Evolutionary conservation across 2,797 vertebrate genomes (phyloP).

Genomic region (Macroramphosus scolopax): DNA sequence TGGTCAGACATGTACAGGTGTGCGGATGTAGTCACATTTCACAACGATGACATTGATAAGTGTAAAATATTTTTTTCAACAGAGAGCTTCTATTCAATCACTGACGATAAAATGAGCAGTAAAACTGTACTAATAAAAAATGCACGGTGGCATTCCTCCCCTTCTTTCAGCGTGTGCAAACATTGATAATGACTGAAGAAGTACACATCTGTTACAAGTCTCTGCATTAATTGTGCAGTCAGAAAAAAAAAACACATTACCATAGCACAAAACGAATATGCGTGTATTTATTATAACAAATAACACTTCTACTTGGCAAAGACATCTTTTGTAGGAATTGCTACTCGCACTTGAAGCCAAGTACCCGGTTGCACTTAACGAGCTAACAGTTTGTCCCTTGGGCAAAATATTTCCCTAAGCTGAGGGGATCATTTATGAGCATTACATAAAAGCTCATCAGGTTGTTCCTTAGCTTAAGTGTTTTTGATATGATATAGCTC

Average conservation of each 20-base stretch:
- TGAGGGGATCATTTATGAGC: too few relatives aligned
- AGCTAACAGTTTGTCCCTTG: too few relatives aligned
- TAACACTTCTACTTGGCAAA: constrained; percentile 54
- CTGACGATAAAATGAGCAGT: constrained; percentile 11
- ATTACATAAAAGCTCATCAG: too few relatives aligned
- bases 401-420: too few relatives aligned
- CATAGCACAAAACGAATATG: constrained; percentile 28
- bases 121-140: too few relatives aligned
- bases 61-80: constrained; percentile 32
- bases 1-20: constrained; percentile 20
- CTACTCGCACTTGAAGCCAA: constrained; percentile 40
- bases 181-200: constrained; percentile 29
- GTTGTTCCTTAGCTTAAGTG: too few relatives aligned
- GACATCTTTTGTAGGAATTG: constrained; percentile 23
- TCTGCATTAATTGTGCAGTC: constrained; percentile 46
- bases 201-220: too few relatives aligned
- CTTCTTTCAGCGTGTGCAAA: constrained; percentile 55
- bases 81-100: constrained; percentile 9
- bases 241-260: constrained; percentile 40
- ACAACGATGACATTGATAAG: constrained; percentile 5
- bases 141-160: constrained; percentile 29
- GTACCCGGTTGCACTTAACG: too few relatives aligned
- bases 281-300: constrained; percentile 43
- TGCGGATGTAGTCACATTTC: constrained; percentile 38
- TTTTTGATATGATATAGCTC: too few relatives aligned